Base-by-base conservation (phyloP, 1,140 invertebrate genomes). In the Thereuonema tuberculata region DNA sequence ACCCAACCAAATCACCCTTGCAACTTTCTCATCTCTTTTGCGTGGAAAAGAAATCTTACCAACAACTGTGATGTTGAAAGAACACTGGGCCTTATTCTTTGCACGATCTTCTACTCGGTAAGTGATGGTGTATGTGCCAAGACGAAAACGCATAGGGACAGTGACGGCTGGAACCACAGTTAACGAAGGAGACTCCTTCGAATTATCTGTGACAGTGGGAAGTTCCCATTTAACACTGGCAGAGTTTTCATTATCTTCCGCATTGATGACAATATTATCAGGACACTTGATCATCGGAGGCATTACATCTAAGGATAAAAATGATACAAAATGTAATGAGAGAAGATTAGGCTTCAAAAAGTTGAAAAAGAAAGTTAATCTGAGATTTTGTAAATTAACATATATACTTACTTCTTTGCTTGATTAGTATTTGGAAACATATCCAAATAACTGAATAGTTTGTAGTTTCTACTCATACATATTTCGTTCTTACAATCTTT, bases 111-210 rank as follows among this genome's bases (percentile, higher is more conserved):
- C 72, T 2, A 76, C 76, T 1, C 69, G 66, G 63, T 77, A 78
- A 0, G 67, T 72, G 2, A 78, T 72, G 9, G 63, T 63, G 1
- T 72, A 71, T 5, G 62, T 64, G 2, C 77, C 77, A 37, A 78
- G 73, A n/a, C 69, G 70, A 37, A 78, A 75, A 46, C 65, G 62
- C 61, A 68, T 63, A 26, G 73, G 75, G 67, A 78, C 71, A 59
- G 69, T 66, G 0, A 76, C 68, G 5, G 74, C 74, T 1, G 83
- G 82, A 43, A 77, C 67, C 5, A 72, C 72, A 72, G 78, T 79
- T 9, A 78, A 61, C 5, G 69, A 66, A 1, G 78, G 69, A 43
- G 72, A 65, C 1, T 69, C 60, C 14, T 68, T 70, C 1, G 77
- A 77, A 63, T 79, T 79, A 68, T 80, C 75, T 25, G 69, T 66